Base-by-base conservation (phyloP, 2,113 vertebrate genomes). In the Ptychochromis oligacanthus region DNA sequence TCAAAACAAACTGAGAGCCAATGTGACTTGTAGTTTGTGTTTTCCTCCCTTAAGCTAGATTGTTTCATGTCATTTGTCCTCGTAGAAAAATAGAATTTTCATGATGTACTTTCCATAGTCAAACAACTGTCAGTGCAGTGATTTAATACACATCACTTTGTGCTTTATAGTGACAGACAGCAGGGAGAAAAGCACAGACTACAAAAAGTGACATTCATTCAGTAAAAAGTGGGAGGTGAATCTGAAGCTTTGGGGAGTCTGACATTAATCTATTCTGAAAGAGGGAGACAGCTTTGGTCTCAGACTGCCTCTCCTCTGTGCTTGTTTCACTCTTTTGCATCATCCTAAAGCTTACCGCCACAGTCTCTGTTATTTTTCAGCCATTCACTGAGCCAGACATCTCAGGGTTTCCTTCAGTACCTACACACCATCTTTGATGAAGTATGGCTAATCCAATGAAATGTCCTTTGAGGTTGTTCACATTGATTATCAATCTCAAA, bases 301-400 rank as follows among this genome's bases (percentile, higher is more conserved):
- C 77, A 43, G 26, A 4, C 72, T 11, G 28, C 74, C 54, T 56
- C 80, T 56, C 58, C 49, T 75, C 56, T 46, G 17, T 36, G 75
- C 52, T 84, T 22, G 6, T 91, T 91, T 86, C 90, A 60, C 12
- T 15, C 40, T 57, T 92, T 94, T 92, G 79, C 90, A 90, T 93
- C 88, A 92, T 75, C 61, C 64, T 6, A 17, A 46, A 55, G 75
- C 59, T 52, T 9, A 26, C n/a, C 54, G 17, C 56, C 72, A 31
- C 79, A 17, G n/a, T 59, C 20, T 61, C 80, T 36, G 49, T 60
- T 67, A 76, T 85, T 54, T 18, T 46, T n/a, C 85, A 87, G 80
- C 85, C 88, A 80, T 64, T 86, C 65, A 14, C 72, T 5, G 77
- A 67, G 75, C 57, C 11, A 11, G 61, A 64, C 74, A 20, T 77